Conservation (phyloP, 2,797 vertebrate genomes). For the Sebastes iracundus region DNA sequence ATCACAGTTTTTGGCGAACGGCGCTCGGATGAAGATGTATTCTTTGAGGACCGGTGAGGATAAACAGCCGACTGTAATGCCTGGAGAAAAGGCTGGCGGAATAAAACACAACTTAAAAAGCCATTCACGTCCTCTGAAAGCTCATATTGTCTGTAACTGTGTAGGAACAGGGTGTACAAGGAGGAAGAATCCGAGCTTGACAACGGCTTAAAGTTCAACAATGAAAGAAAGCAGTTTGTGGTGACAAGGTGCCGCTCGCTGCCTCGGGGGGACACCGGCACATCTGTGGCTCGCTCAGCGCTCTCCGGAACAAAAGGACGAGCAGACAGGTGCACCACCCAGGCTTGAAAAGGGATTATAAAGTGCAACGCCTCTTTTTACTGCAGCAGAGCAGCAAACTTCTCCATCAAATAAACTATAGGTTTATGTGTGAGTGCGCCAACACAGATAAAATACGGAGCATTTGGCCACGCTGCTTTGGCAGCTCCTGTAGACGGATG, state of each 20-base stretch:
- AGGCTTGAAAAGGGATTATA: neutral
- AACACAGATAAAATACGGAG: neutral
- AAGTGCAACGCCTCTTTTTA: neutral
- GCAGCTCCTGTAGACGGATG: neutral
- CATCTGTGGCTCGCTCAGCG: constrained; percentile 15
- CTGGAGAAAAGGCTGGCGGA: neutral
- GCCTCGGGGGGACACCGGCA: constrained; percentile 3
- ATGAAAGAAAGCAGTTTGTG: constrained; percentile 19
- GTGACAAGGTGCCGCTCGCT: constrained; percentile 17
- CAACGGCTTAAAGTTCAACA: constrained; percentile 24
- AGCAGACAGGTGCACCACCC: constrained; percentile 32
- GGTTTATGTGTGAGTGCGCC: too few relatives aligned
- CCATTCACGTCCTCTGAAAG: neutral
- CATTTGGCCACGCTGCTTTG: neutral
- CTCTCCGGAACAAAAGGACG: constrained; percentile 5
- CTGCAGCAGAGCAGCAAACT: constrained; percentile 4
- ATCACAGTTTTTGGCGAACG: neutral
- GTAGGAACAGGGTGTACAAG: neutral
- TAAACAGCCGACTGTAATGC: neutral
- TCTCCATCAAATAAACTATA: neutral
- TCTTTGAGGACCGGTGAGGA: neutral
- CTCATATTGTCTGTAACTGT: constrained; percentile 13
- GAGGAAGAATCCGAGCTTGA: constrained; percentile 19
- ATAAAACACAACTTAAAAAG: neutral
- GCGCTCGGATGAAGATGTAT: neutral